Evolutionary conservation across 2,797 vertebrate species (phyloP).

Genomic region (Phoxinus dragarum): DNA sequence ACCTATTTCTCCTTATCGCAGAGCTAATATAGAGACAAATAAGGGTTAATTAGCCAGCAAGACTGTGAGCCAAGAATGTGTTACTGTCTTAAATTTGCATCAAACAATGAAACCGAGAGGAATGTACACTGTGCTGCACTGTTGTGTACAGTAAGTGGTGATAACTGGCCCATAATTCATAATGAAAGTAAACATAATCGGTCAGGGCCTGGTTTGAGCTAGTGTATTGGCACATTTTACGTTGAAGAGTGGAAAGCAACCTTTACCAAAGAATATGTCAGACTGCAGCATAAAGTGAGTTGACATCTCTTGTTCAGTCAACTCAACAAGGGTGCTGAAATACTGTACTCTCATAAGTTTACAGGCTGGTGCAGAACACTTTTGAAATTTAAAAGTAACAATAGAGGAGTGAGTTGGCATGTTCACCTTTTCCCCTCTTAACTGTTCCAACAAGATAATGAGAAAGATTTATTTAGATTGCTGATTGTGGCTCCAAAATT

Average conservation of each 20-base stretch:
- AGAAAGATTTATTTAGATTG: conserved; percentile 16
- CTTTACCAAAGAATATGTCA: neutral
- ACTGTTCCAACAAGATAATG: neutral
- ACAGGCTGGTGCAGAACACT: neutral
- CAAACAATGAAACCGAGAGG: conserved; percentile 1
- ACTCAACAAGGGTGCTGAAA: neutral
- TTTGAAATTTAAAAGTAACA: neutral
- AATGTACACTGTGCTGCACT: neutral
- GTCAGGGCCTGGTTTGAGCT: neutral
- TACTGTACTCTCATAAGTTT: neutral
- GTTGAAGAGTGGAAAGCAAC: neutral
- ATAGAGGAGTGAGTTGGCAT: neutral
- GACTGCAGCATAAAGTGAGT: neutral
- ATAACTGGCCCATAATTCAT: neutral
- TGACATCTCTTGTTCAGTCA: conserved; percentile 21
- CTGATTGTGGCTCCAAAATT: conserved; percentile 1
- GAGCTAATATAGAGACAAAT: conserved; percentile 41
- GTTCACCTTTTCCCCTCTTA: neutral
- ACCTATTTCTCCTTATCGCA: conserved; percentile 29
- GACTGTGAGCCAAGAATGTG: conserved; percentile 25
- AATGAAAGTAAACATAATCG: neutral
- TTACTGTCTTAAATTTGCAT: neutral
- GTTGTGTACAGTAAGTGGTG: neutral
- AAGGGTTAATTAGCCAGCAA: conserved; percentile 18
- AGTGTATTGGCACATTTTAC: neutral